Percentiles rank a stretch among this genome's conserved stretches.
These are phyloP conservation scores for Gasterosteus nipponicus DNA, from an alignment of 2,113 vertebrate species.

Conservation along the genomic window DNA sequence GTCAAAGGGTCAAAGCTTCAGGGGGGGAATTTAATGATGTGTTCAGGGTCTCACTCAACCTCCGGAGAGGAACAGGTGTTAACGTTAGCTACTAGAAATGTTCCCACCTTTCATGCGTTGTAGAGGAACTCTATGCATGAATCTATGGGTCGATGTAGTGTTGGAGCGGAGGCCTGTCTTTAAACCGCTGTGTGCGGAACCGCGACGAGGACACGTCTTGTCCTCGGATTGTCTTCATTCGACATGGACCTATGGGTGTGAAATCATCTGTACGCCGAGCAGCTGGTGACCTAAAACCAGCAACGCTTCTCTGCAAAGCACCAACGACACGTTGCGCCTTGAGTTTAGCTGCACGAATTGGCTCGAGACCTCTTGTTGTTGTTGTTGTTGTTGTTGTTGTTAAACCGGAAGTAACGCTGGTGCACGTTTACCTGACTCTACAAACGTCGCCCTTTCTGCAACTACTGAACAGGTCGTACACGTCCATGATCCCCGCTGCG, in stretches of 20 bases:
- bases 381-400: too few relatives aligned
- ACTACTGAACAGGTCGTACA: conserved; percentile 92
- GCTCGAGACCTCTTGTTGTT: too few relatives aligned
- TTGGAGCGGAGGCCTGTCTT: background rate
- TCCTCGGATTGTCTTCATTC: background rate
- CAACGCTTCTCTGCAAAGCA: background rate
- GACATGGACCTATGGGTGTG: background rate
- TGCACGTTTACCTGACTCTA: conserved; percentile 88
- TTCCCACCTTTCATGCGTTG: background rate
- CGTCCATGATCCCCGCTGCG: conserved; percentile 87
- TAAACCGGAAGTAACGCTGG: background rate
- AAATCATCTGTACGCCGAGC: background rate
- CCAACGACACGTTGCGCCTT: background rate
- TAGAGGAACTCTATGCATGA: background rate
- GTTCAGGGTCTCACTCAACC: background rate
- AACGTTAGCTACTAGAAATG: background rate
- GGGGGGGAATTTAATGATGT: background rate
- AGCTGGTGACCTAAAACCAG: conserved; percentile 37
- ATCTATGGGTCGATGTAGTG: background rate
- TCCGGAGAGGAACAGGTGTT: background rate
- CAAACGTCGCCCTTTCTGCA: conserved; percentile 94
- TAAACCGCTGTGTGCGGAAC: too few relatives aligned
- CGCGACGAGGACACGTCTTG: background rate
- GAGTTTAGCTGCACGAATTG: background rate
- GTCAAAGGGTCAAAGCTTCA: too few relatives aligned